Evolutionary conservation across 1,140 invertebrate species (phyloP), one percentile per base, ranked within the genome.

Genomic region (Bombus vancouverensis): DNA sequence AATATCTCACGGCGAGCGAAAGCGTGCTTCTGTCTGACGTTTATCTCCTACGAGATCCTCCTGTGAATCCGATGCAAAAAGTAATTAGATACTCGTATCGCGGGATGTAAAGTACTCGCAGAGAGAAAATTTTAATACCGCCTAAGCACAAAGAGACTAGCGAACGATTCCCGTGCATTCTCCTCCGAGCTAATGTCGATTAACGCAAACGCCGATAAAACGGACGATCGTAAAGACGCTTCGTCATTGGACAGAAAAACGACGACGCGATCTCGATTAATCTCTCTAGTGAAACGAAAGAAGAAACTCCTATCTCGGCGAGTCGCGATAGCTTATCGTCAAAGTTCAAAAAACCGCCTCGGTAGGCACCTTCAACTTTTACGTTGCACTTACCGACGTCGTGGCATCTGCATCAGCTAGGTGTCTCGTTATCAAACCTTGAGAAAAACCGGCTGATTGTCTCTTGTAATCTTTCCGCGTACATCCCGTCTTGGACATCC

Each of bases 371-470:
- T 53, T 25, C 34, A 18, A 39, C 25, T 34, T 65, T 44, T 47
- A 66, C 62, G 42, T 3, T 53, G 10, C 28, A 42, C 53, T 73
- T 34, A 65, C 70, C 39, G 6, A 13, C 75, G 3, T 6, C 22
- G 3, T 18, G 18, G 25, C 44, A 44, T 57, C 34, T 53, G 37
- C 68, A 75, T 78, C 75, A 53, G 32, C 37, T 39, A 59, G 57
- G 62, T 66, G 22, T 79, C 18, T 53, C 18, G 76, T 87, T 87
- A 81, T 84, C 79, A 66, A 76, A 76, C 32, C 59, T 15, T 25
- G 34, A 72, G 72, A 88, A 90, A 90, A 90, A 90, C 59, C 37
- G 66, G 74, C 70, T 62, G 85, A 89, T 89, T 87, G 89, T 87
- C 82, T 83, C 85, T 75, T 74, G 79, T 87, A 90, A 87, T 90